Percentiles rank a stretch among this genome's conserved stretches.
phyloP scores from a whole-genome alignment of 2,888 invertebrate genomes.

The Pteria penguin region DNA sequence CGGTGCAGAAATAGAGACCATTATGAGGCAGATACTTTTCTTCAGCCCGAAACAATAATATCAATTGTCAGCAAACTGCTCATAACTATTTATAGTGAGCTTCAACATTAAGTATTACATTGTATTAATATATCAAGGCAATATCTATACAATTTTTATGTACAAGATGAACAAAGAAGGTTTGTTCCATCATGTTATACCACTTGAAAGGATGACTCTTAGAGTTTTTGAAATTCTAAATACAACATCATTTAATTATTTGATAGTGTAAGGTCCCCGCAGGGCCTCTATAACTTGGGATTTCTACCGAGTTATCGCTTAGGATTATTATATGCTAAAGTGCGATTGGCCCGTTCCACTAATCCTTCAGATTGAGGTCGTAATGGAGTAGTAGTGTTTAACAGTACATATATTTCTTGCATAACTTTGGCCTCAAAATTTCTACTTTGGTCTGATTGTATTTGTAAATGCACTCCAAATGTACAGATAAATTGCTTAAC shows the following conservation, averaged over 20 bases:
- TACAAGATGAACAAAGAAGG: not conserved
- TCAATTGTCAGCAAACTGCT: not conserved
- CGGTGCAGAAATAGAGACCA: not conserved
- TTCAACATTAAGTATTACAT: too few relatives aligned
- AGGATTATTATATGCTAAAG: too few relatives aligned
- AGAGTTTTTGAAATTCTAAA: not conserved
- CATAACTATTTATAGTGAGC: not conserved
- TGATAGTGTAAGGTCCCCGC: slow-evolving; percentile 14
- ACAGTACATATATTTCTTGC: too few relatives aligned
- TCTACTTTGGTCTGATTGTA: slow-evolving; percentile 17
- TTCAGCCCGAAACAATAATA: not conserved
- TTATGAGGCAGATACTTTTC: not conserved
- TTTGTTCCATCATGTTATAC: slow-evolving; percentile 27
- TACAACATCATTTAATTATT: slow-evolving; percentile 10
- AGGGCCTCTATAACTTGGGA: not conserved
- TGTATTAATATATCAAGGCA: not conserved
- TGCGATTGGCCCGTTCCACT: too few relatives aligned
- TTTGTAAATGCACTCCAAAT: slow-evolving; percentile 39
- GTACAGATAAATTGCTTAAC: slow-evolving; percentile 40
- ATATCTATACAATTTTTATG: not conserved
- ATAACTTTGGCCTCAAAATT: slow-evolving; percentile 48
- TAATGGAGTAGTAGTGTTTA: too few relatives aligned
- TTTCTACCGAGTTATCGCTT: not conserved
- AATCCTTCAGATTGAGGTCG: too few relatives aligned
- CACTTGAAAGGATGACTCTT: not conserved